These are phyloP conservation scores for Lethrus apterus DNA, from an alignment of 1,140 invertebrate species.

Conservation along the genomic window DNA sequence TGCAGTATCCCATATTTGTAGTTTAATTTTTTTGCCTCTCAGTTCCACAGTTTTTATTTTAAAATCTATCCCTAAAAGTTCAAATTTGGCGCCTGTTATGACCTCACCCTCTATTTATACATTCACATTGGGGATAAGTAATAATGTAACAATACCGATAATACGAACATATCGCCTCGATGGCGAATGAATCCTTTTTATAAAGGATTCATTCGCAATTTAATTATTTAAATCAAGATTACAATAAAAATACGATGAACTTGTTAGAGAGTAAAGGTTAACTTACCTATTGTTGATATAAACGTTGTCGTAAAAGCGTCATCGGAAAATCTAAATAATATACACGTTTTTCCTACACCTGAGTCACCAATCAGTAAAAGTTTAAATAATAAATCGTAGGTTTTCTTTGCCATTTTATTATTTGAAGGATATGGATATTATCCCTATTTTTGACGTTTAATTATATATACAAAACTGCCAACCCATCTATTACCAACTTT, in stretches of 20 bases:
- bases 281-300: constrained; percentile 94
- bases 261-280: constrained; percentile 40
- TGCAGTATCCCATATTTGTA: constrained; percentile 97
- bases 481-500: neutral
- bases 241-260: too few relatives aligned
- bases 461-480: constrained; percentile 3
- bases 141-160: too few relatives aligned
- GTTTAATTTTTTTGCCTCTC: constrained; percentile 95
- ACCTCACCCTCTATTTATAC: constrained; percentile 32
- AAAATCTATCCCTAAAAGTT: constrained; percentile 86
- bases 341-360: constrained; percentile 97
- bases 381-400: constrained; percentile 98
- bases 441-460: constrained; percentile 17
- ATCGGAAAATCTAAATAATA: constrained; percentile 95
- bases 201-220: too few relatives aligned
- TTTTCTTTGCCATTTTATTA: constrained; percentile 84
- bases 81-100: constrained; percentile 25
- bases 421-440: constrained; percentile 2
- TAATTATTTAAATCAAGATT: too few relatives aligned
- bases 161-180: constrained; percentile 38
- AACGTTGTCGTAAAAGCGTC: constrained; percentile 98
- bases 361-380: constrained; percentile 95
- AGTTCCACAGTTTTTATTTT: constrained; percentile 98
- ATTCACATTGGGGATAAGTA: too few relatives aligned
- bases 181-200: constrained; percentile 41